phyloP scores from a whole-genome alignment of 2,113 vertebrate genomes.

The Crotophaga sulcirostris region DNA sequence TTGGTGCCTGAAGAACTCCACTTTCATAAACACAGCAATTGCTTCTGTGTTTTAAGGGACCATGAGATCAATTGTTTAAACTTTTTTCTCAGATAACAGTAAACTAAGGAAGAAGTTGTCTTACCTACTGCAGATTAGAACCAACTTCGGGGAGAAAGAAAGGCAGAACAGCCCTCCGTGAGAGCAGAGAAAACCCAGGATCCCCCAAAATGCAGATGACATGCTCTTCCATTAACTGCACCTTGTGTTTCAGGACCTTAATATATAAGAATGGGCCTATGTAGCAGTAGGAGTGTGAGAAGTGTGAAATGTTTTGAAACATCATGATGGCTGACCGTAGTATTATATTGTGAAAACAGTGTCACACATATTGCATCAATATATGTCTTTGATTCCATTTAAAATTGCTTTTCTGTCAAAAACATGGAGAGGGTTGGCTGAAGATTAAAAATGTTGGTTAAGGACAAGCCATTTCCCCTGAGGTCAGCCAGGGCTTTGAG shows the following conservation, averaged over 20 bases:
- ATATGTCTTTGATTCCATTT: background rate
- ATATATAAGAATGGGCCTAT: background rate
- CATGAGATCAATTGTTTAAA: background rate
- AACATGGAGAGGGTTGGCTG: background rate
- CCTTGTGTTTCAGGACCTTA: background rate
- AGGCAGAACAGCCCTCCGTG: background rate
- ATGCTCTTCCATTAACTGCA: background rate
- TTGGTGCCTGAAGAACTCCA: slow-evolving; percentile 3
- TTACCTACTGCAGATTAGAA: background rate
- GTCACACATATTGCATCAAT: background rate
- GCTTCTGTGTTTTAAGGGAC: background rate
- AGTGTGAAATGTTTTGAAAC: background rate
- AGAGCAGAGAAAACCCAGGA: background rate
- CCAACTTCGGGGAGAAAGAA: background rate
- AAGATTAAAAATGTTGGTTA: background rate
- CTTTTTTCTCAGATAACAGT: background rate
- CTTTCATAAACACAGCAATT: slow-evolving; percentile 1
- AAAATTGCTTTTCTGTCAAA: background rate
- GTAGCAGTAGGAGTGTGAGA: background rate
- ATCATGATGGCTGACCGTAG: background rate
- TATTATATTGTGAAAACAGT: background rate
- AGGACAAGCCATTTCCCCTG: background rate
- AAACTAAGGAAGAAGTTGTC: background rate
- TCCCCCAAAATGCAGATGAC: background rate
- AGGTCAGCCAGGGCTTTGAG: background rate